A percentile compares a stretch with the other conserved stretches of the same genome.
phyloP scores from a whole-genome alignment of 2,888 invertebrate species.

The Chelonus formosanus region DNA sequence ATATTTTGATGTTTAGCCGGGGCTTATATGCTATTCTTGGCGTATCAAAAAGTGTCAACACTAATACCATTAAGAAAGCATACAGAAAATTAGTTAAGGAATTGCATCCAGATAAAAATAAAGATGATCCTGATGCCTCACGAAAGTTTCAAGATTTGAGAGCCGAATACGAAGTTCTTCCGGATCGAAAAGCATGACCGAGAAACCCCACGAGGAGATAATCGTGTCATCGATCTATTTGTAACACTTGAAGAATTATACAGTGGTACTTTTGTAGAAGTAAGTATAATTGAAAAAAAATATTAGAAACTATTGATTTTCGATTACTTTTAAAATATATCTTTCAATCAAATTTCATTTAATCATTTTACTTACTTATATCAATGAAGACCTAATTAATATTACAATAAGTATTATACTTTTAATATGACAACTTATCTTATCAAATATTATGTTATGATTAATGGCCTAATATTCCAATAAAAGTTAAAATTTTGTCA shows the following conservation, averaged over 20 bases:
- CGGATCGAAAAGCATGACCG: constrained; percentile 91
- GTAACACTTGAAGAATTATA: constrained; percentile 97
- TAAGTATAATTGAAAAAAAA: constrained; percentile 55
- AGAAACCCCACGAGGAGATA: constrained; percentile 89
- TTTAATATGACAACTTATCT: too few species aligned
- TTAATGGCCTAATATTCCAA: too few species aligned
- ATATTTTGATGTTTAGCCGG: constrained; percentile 67
- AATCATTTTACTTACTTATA: too few species aligned
- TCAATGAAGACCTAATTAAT: too few species aligned
- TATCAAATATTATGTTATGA: too few species aligned
- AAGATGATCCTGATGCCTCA: constrained; percentile 91
- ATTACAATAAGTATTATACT: too few species aligned
- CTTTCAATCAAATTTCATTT: too few species aligned
- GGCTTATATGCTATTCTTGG: constrained; percentile 95
- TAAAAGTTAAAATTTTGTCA: too few species aligned
- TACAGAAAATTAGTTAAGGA: constrained; percentile 95
- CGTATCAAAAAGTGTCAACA: constrained; percentile 83
- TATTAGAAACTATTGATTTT: too few species aligned
- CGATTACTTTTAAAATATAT: too few species aligned
- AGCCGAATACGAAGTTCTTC: constrained; percentile 95
- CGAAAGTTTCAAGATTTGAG: constrained; percentile 95
- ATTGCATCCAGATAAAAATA: constrained; percentile 97
- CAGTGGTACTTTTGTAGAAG: constrained; percentile 96
- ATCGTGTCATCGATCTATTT: constrained; percentile 88
- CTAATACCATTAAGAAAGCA: constrained; percentile 97